phyloP scores from a whole-genome alignment of 2,888 invertebrate genomes.

The Omphaloscelis lunosa region DNA sequence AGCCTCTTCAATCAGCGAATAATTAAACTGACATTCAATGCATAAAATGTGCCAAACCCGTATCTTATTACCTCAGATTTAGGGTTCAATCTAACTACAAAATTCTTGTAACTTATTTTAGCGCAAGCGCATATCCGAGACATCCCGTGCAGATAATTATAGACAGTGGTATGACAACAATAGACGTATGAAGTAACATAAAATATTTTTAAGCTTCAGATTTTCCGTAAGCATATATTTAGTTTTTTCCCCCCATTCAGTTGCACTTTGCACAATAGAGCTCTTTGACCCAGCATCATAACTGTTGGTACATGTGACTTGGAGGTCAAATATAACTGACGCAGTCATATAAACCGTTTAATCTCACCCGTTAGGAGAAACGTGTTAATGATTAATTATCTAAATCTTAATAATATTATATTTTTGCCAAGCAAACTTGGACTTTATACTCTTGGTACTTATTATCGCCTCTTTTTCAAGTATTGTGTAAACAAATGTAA shows the following conservation, averaged over 20 bases:
- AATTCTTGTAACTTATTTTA: slow-evolving; percentile 18
- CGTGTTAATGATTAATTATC: slow-evolving; percentile 38
- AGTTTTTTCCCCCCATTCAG: background rate
- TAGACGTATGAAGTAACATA: slow-evolving; percentile 6
- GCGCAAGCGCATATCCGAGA: slow-evolving; percentile 16
- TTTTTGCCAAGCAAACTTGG: slow-evolving; percentile 29
- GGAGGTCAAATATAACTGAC: slow-evolving; percentile 34
- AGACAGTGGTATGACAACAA: slow-evolving; percentile 22
- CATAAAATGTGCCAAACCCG: background rate
- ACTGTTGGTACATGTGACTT: slow-evolving; percentile 20
- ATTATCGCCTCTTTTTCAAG: slow-evolving; percentile 1
- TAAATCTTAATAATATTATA: slow-evolving; percentile 13
- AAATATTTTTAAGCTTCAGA: slow-evolving; percentile 8
- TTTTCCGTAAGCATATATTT: slow-evolving; percentile 17
- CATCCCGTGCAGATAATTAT: slow-evolving; percentile 26
- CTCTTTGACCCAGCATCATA: slow-evolving; percentile 32
- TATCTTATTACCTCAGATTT: background rate
- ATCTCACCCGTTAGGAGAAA: slow-evolving; percentile 31
- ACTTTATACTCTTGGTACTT: slow-evolving; percentile 3
- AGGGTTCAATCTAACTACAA: background rate
- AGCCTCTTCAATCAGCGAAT: background rate
- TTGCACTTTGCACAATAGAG: slow-evolving; percentile 30
- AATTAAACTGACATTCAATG: background rate
- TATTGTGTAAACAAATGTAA: slow-evolving; percentile 23
- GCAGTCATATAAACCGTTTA: slow-evolving; percentile 29